A percentile compares a stretch with the other conserved stretches of the same genome.
Evolutionary conservation across 2,888 invertebrate species (phyloP).

Genomic region (Polydrusus cervinus): DNA sequence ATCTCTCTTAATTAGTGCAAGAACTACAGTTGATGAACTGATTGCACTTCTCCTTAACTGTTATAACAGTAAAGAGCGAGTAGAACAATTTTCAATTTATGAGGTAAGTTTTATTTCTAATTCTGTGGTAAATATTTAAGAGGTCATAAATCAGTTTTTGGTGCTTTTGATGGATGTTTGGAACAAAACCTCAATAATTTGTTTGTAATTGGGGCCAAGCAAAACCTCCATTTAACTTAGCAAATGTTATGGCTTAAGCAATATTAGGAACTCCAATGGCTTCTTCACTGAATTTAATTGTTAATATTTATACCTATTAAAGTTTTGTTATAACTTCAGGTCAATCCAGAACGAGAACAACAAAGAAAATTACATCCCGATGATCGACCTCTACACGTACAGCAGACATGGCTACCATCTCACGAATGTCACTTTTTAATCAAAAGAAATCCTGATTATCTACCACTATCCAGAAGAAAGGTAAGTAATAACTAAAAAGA

Average conservation of each 20-base stretch:
- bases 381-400: constrained; percentile 87
- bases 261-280: no score
- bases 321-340: constrained; percentile 30
- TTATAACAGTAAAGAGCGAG: constrained; percentile 87
- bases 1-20: constrained; percentile 90
- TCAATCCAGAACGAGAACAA: constrained; percentile 84
- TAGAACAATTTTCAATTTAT: constrained; percentile 90
- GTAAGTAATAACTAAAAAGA: constrained; percentile 56
- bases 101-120: constrained; percentile 73
- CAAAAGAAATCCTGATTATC: constrained; percentile 85
- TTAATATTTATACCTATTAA: not conserved
- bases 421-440: constrained; percentile 87
- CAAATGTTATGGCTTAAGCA: no score
- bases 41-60: constrained; percentile 88
- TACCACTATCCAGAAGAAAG: constrained; percentile 75
- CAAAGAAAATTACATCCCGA: constrained; percentile 92
- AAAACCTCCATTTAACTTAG: no score
- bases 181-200: no score
- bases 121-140: no score
- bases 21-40: constrained; percentile 91
- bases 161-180: no score
- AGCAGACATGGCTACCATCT: constrained; percentile 80
- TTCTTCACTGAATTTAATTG: not conserved
- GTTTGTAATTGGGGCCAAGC: no score
- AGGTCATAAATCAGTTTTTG: no score